Evolutionary conservation across 2,888 invertebrate species (phyloP).

Genomic region (Bugula neritina): DNA sequence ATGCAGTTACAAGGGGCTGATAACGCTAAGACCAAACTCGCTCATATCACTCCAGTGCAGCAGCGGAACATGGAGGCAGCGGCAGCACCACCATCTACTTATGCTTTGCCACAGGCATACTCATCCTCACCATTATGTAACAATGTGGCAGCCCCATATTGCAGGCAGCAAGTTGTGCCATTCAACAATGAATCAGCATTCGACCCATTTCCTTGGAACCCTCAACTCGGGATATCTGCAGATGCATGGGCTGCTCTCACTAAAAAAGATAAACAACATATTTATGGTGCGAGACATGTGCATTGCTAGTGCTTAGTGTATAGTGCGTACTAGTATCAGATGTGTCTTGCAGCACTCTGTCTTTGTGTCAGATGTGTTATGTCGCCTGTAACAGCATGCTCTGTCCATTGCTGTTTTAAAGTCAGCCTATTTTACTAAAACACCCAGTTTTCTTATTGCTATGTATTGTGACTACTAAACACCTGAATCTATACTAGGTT

Average conservation of each 20-base stretch:
- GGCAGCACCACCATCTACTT: not conserved
- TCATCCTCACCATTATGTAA: not conserved
- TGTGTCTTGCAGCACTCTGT: no score
- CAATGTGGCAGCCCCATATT: not conserved
- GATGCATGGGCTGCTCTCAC: conserved; percentile 1
- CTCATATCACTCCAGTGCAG: conserved; percentile 48
- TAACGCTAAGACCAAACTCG: not conserved
- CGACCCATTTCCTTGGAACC: conserved; percentile 20
- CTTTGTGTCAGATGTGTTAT: no score
- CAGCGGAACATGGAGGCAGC: conserved; percentile 42
- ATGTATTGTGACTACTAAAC: no score
- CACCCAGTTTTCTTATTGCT: no score
- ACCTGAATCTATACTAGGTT: no score
- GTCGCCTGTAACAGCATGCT: no score
- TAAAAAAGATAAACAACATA: not conserved
- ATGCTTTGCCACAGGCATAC: not conserved
- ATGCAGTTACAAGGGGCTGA: not conserved
- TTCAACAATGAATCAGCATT: not conserved
- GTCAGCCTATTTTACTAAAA: no score
- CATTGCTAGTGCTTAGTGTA: no score
- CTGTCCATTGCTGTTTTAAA: no score
- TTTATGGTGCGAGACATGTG: not conserved
- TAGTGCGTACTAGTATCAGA: no score
- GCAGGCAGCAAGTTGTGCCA: not conserved
- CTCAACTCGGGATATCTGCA: not conserved